Conservation (phyloP, 2,888 invertebrate species). For the Drosophila quinaria region DNA sequence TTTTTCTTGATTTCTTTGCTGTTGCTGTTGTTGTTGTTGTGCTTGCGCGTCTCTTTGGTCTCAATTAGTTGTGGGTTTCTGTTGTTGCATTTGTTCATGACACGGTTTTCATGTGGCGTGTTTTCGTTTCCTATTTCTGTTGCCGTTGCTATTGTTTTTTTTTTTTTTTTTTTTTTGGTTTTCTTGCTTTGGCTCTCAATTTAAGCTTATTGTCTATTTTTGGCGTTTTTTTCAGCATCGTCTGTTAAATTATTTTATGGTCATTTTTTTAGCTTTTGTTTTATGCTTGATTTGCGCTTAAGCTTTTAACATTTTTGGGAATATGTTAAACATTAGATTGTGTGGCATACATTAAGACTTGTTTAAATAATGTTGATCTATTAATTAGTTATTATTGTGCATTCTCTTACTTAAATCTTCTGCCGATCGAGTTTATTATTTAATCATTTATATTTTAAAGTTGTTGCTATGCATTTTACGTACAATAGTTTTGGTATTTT, state of each 20-base stretch:
- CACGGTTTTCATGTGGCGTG: slow-evolving; percentile 75
- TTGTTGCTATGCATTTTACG: neutral
- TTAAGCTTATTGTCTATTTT: slow-evolving; percentile 31
- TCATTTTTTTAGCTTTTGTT: slow-evolving; percentile 10
- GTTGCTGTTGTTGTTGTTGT: slow-evolving; percentile 33
- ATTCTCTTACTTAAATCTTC: neutral
- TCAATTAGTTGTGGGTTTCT: slow-evolving; percentile 71
- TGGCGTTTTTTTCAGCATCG: slow-evolving; percentile 18
- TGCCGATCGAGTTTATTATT: neutral
- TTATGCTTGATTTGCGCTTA: slow-evolving; percentile 16
- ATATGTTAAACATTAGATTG: slow-evolving; percentile 2
- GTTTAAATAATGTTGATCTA: slow-evolving; percentile 1
- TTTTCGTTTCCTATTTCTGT: slow-evolving; percentile 70
- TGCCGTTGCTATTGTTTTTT: slow-evolving; percentile 34
- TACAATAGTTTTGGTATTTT: neutral
- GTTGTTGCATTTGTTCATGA: slow-evolving; percentile 83
- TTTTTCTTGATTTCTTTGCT: slow-evolving; percentile 15
- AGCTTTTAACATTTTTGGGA: slow-evolving; percentile 11
- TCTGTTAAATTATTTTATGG: slow-evolving; percentile 20
- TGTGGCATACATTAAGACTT: slow-evolving; percentile 8
- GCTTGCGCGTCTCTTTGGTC: slow-evolving; percentile 56
- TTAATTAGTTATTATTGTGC: slow-evolving; percentile 2
- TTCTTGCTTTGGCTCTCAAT: slow-evolving; percentile 28
- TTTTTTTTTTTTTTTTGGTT: slow-evolving; percentile 16
- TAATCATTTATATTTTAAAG: neutral